These are phyloP conservation scores for Anastrepha ludens DNA, from an alignment of 1,140 invertebrate species.

Conservation along the genomic window DNA sequence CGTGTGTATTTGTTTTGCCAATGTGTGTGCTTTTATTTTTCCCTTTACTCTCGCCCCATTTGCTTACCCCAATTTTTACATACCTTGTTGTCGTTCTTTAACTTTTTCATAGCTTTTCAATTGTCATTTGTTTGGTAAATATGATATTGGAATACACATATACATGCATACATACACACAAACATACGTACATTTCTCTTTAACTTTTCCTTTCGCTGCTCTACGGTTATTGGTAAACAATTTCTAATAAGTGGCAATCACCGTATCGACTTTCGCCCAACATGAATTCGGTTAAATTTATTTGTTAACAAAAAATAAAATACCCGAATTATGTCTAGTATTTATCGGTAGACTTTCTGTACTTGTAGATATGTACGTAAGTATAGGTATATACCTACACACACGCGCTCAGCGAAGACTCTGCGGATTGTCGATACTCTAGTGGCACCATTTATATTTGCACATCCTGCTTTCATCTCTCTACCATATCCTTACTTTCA, in stretches of 20 bases:
- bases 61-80: neutral
- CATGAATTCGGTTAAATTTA: no score
- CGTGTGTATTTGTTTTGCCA: neutral
- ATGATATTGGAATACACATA: no score
- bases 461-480: neutral
- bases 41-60: neutral
- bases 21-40: neutral
- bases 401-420: no score
- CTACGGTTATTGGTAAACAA: neutral
- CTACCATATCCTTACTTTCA: neutral
- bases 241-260: no score
- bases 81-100: neutral
- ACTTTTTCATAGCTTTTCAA: neutral
- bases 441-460: neutral
- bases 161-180: neutral
- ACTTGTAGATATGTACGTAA: neutral
- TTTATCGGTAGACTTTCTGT: no score
- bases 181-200: neutral
- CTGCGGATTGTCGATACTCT: neutral
- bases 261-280: no score
- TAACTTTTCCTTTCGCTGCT: neutral
- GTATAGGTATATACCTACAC: neutral
- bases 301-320: no score
- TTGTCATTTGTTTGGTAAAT: constrained; percentile 23
- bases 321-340: no score